A percentile compares a stretch with the other conserved stretches of the same genome.
Evolutionary conservation across 2,797 vertebrate species (phyloP).

Genomic region (Chrysocyon brachyurus): DNA sequence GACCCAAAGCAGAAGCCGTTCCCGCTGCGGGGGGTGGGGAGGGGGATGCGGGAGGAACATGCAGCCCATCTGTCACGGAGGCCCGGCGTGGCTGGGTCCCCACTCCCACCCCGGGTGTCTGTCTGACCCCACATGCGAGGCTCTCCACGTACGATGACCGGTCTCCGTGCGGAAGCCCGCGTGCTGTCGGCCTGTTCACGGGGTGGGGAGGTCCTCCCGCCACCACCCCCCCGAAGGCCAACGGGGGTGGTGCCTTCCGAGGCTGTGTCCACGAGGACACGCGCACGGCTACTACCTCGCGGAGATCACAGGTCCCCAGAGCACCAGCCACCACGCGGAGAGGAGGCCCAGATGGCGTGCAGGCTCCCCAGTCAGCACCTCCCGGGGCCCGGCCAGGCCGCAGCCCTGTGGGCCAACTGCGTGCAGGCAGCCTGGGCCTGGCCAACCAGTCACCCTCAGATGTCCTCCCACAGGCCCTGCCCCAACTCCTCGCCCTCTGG

Average conservation of each 20-base stretch:
- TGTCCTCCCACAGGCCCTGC: accelerated
- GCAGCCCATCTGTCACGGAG: neutral
- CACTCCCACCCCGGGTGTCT: neutral
- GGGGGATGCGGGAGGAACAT: neutral
- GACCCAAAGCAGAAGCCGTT: neutral
- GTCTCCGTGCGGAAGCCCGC: neutral
- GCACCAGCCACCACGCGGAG: accelerated
- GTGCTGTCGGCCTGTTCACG: accelerated
- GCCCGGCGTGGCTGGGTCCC: neutral
- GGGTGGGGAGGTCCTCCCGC: neutral
- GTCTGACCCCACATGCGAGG: neutral
- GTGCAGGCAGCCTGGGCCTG: accelerated
- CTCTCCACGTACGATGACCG: neutral
- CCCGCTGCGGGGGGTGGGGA: neutral
- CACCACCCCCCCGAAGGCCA: neutral
- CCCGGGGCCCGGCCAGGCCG: neutral
- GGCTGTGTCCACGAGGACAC: accelerated
- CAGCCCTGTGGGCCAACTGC: accelerated
- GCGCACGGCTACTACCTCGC: accelerated
- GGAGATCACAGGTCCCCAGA: accelerated
- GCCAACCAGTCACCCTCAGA: accelerated
- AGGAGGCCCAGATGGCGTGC: neutral
- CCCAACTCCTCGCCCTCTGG: neutral
- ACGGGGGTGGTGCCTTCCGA: accelerated
- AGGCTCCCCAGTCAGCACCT: neutral